Percentiles rank a stretch among this genome's conserved stretches.
phyloP scores from a whole-genome alignment of 2,888 invertebrate species.

The Hemaris fuciformis region DNA sequence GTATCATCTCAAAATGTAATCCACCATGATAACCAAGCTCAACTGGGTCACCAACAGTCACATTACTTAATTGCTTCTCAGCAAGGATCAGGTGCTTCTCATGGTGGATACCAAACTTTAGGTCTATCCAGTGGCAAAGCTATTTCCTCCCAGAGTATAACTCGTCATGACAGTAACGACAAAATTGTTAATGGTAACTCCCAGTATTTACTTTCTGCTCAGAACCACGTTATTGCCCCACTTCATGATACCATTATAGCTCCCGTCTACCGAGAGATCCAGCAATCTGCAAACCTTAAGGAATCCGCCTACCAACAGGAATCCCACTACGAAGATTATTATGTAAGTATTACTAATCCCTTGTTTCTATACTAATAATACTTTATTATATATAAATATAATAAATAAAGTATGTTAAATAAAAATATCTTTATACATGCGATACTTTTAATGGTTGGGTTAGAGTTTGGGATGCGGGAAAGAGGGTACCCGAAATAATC shows the following conservation, averaged over 20 bases:
- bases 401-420: too few relatives aligned
- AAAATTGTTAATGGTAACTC: background rate
- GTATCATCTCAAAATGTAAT: background rate
- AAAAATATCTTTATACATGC: too few relatives aligned
- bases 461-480: too few relatives aligned
- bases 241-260: constrained; percentile 32
- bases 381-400: too few relatives aligned
- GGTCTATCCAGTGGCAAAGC: background rate
- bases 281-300: constrained; percentile 18
- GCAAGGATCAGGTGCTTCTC: background rate
- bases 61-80: background rate
- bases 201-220: background rate
- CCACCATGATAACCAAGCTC: background rate
- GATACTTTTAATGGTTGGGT: too few relatives aligned
- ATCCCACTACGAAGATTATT: constrained; percentile 47
- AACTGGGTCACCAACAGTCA: too few relatives aligned
- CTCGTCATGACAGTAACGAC: background rate
- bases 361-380: background rate
- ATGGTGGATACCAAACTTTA: background rate
- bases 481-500: too few relatives aligned
- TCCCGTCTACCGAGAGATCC: constrained; percentile 22
- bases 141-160: background rate
- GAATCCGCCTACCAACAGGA: constrained; percentile 28
- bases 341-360: constrained; percentile 41
- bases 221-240: constrained; percentile 37